These are phyloP conservation scores for Gadopsis marmoratus DNA, from an alignment of 2,797 vertebrate species.

Conservation along the genomic window DNA sequence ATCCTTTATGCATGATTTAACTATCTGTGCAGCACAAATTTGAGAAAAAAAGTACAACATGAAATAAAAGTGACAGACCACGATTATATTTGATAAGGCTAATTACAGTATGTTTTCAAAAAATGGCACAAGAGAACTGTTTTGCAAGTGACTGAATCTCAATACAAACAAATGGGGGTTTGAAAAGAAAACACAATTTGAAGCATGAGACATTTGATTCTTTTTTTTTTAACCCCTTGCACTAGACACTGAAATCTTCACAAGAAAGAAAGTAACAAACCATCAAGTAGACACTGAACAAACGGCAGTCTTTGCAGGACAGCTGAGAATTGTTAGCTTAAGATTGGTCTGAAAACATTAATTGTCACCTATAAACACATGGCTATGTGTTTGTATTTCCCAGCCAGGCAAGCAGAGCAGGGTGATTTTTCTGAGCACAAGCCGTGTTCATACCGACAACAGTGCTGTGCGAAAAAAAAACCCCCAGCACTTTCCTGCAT, in stretches of 20 bases:
- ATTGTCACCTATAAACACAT: constrained; percentile 19
- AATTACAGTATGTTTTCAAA: constrained; percentile 21
- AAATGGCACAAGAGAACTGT: background rate
- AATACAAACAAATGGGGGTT: background rate
- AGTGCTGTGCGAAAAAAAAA: constrained; percentile 7
- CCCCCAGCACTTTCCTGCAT: constrained; percentile 20
- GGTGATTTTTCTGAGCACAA: constrained; percentile 39
- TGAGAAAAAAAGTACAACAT: background rate
- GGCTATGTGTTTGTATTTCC: background rate
- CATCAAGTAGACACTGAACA: background rate
- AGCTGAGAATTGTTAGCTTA: constrained; percentile 15
- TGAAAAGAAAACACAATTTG: background rate
- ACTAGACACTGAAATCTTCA: background rate
- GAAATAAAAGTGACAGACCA: constrained; percentile 3
- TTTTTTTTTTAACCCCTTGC: background rate
- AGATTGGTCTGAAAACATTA: constrained; percentile 28
- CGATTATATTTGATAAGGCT: constrained; percentile 5
- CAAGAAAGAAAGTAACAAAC: background rate
- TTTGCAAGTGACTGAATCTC: background rate
- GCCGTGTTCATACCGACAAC: constrained; percentile 5
- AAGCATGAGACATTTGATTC: background rate
- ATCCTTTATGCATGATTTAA: background rate
- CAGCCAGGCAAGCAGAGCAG: constrained; percentile 11
- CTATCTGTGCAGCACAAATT: background rate
- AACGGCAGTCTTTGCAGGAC: background rate